Evolutionary conservation across 2,797 vertebrate species (phyloP).

Genomic region (Erpetoichthys calabaricus): DNA sequence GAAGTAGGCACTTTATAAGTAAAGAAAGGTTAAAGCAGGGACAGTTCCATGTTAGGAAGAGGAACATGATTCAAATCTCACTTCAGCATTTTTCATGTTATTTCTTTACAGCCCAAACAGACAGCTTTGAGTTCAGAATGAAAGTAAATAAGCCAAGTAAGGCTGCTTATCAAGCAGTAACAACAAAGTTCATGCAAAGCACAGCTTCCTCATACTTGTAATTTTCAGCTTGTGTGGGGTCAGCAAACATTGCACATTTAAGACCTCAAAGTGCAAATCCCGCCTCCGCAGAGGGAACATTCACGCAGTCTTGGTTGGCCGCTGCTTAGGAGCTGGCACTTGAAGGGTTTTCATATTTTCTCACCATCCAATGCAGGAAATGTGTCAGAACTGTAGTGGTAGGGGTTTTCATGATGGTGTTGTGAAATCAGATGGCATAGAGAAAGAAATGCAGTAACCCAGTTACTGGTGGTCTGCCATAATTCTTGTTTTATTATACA

Average conservation of each 20-base stretch:
- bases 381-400: conserved; percentile 21
- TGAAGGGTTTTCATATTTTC: too few relatives aligned
- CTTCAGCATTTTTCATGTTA: too few relatives aligned
- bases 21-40: too few relatives aligned
- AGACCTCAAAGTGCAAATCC: conserved; percentile 1
- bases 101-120: too few relatives aligned
- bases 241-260: neutral
- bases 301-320: conserved; percentile 7
- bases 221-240: neutral
- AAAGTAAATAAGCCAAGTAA: too few relatives aligned
- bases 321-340: neutral
- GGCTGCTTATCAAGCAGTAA: neutral
- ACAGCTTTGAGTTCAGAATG: too few relatives aligned
- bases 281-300: conserved; percentile 1
- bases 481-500: too few relatives aligned
- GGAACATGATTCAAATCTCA: too few relatives aligned
- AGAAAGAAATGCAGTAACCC: too few relatives aligned
- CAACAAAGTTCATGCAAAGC: neutral
- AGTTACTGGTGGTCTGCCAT: too few relatives aligned
- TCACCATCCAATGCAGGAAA: conserved; percentile 3
- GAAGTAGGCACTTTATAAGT: too few relatives aligned
- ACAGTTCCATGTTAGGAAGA: too few relatives aligned
- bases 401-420: conserved; percentile 23
- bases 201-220: neutral
- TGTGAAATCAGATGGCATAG: conserved; percentile 1